Percentiles rank a stretch among this genome's conserved stretches.
Conservation (phyloP, 2,888 invertebrate genomes). For the Thumatha senex region DNA sequence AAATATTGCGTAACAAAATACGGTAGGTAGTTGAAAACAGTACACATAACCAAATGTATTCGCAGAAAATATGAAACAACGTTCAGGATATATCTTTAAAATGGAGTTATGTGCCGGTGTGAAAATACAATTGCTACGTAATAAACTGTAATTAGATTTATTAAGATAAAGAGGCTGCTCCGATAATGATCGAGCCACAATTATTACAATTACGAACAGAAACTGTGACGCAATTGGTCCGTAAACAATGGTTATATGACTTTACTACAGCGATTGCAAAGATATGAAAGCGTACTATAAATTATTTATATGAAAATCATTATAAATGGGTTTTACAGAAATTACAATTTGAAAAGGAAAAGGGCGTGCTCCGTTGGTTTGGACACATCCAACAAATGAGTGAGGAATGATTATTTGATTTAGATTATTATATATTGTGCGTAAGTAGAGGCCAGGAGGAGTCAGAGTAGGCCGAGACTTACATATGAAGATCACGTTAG, state of each 20-base stretch:
- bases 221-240: constrained; percentile 4
- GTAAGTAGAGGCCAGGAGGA: no score
- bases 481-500: no score
- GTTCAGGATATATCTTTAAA: neutral
- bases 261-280: neutral
- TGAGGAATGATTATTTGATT: no score
- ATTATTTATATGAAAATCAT: neutral
- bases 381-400: no score
- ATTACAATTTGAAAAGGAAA: neutral
- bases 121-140: constrained; percentile 9
- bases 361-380: no score
- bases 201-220: constrained; percentile 5
- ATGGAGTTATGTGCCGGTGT: neutral
- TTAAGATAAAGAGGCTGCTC: constrained; percentile 6
- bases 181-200: constrained; percentile 25
- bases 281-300: neutral
- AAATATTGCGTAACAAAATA: no score
- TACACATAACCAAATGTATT: neutral
- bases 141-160: constrained; percentile 18
- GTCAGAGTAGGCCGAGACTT: no score
- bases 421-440: no score
- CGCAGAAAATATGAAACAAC: neutral
- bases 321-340: neutral
- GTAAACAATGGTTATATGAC: constrained; percentile 3
- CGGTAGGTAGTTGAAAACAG: no score